Conservation (phyloP, 1,140 invertebrate species). For the Calycopis cecrops region DNA sequence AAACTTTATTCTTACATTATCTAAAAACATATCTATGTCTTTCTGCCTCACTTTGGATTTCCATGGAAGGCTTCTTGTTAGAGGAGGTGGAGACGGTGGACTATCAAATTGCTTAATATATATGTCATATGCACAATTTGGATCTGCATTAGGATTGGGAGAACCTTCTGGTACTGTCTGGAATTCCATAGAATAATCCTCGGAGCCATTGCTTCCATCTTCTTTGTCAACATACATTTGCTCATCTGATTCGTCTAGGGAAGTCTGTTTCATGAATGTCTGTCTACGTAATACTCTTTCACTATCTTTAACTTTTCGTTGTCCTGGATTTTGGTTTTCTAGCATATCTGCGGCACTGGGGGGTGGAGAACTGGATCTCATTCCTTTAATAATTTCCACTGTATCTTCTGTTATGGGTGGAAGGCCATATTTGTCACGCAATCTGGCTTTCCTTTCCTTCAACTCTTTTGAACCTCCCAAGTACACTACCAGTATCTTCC, state of each 20-base stretch:
- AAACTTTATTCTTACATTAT: constrained; percentile 95
- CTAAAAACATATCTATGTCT: constrained; percentile 94
- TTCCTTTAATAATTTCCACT: constrained; percentile 91
- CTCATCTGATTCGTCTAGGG: constrained; percentile 88
- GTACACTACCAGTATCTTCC: constrained; percentile 95
- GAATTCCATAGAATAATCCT: constrained; percentile 69
- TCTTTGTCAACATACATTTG: constrained; percentile 84
- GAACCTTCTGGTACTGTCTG: constrained; percentile 56
- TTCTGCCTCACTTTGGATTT: constrained; percentile 96
- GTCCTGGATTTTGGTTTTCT: constrained; percentile 90
- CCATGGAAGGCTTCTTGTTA: constrained; percentile 89
- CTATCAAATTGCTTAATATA: constrained; percentile 67
- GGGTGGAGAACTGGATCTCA: constrained; percentile 96
- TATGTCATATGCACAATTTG: constrained; percentile 60
- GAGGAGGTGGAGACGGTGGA: constrained; percentile 72
- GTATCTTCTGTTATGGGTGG: constrained; percentile 91
- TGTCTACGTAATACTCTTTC: constrained; percentile 75
- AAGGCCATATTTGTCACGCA: constrained; percentile 84
- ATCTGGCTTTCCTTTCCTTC: constrained; percentile 83
- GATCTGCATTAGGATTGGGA: constrained; percentile 48
- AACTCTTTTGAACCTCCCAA: constrained; percentile 92
- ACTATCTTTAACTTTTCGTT: constrained; percentile 72
- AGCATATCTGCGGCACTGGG: constrained; percentile 93
- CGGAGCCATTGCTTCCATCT: constrained; percentile 71
- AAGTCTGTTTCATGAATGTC: constrained; percentile 94